Conservation (phyloP, 2,888 invertebrate species). For the Tinea trinotella region DNA sequence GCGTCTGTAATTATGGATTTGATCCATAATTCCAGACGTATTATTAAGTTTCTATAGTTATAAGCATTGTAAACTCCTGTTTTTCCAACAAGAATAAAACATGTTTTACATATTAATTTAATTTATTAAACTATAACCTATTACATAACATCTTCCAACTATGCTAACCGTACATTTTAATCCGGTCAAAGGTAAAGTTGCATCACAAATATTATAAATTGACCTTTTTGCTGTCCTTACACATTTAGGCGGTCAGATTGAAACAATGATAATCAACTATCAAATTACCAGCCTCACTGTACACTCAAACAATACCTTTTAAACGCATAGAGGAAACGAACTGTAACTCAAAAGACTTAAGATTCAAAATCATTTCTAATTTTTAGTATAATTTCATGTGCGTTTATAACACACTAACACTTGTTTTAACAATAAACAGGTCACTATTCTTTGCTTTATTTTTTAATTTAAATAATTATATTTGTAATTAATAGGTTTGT, state of each 20-base stretch:
- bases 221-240: constrained; percentile 13
- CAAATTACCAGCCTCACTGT: constrained; percentile 39
- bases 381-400: not conserved
- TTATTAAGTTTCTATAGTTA: no score
- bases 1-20: no score
- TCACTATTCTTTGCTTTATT: constrained; percentile 7
- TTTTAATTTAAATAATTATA: not conserved
- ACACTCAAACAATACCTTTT: not conserved
- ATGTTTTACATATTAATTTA: no score
- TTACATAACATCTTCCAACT: no score
- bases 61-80: no score
- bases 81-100: no score
- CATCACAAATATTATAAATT: constrained; percentile 1
- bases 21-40: no score
- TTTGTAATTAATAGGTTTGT: constrained; percentile 5
- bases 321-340: no score
- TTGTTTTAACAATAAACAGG: constrained; percentile 10
- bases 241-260: constrained; percentile 37
- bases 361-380: no score
- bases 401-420: not conserved
- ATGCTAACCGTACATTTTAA: not conserved
- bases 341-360: no score
- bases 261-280: constrained; percentile 43
- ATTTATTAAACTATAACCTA: no score
- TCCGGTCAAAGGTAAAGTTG: constrained; percentile 2